These are phyloP conservation scores for Psephotus haematonotus DNA, from an alignment of 2,113 vertebrate species.

Conservation along the genomic window DNA sequence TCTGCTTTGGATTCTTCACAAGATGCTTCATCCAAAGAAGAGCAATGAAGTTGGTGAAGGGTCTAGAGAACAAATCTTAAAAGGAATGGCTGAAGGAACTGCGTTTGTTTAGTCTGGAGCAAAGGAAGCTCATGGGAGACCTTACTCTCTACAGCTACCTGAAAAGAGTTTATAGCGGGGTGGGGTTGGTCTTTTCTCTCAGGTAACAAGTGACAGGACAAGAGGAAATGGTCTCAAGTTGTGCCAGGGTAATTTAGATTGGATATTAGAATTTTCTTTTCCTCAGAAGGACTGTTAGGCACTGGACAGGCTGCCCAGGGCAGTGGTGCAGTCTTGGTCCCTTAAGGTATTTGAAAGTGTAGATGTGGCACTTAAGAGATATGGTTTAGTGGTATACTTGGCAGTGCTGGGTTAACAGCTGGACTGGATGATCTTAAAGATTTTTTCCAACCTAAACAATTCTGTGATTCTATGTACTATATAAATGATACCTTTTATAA, in stretches of 20 bases:
- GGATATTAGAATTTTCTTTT: background rate
- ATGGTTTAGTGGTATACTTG: background rate
- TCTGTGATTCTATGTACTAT: background rate
- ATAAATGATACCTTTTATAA: slow-evolving; percentile 52
- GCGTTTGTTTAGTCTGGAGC: background rate
- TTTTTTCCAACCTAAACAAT: background rate
- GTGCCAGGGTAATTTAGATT: background rate
- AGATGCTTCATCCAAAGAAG: background rate
- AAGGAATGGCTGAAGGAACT: background rate
- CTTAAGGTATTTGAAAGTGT: background rate
- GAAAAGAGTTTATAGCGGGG: background rate
- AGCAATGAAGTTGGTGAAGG: background rate
- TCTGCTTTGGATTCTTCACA: background rate
- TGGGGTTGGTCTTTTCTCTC: background rate
- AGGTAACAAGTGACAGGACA: background rate
- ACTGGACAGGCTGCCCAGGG: background rate
- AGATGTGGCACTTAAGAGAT: background rate
- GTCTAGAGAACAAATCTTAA: background rate
- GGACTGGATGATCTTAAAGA: background rate
- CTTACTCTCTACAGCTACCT: background rate
- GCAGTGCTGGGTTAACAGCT: background rate
- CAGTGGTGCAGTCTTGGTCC: background rate
- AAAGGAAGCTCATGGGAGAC: background rate
- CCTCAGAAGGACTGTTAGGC: background rate
- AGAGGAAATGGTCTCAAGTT: background rate